Percentiles rank a stretch among this genome's conserved stretches.
phyloP scores from a whole-genome alignment of 2,113 vertebrate genomes.

The Scytalopus superciliaris region DNA sequence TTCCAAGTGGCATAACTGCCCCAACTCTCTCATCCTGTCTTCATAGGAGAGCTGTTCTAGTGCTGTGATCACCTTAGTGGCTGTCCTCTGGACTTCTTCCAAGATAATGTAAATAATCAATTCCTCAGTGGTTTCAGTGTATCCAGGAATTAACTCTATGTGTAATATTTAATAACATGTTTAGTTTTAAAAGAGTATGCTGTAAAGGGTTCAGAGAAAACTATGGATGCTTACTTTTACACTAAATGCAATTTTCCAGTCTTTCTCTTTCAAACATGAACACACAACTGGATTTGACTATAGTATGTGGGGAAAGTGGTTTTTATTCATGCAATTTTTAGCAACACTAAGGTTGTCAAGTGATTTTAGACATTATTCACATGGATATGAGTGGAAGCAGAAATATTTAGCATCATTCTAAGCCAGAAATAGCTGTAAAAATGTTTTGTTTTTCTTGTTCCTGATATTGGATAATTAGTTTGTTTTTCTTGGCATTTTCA shows the following conservation, averaged over 20 bases:
- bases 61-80: background rate
- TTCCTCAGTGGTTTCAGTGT: background rate
- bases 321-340: background rate
- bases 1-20: background rate
- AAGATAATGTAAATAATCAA: background rate
- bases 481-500: background rate
- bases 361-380: background rate
- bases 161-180: background rate
- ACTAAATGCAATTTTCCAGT: background rate
- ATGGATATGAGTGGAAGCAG: background rate
- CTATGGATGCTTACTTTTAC: background rate
- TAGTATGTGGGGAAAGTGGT: background rate
- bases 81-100: background rate
- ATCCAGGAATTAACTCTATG: background rate
- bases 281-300: background rate
- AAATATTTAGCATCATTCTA: background rate
- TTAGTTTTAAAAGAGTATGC: background rate
- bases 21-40: background rate
- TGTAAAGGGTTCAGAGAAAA: background rate
- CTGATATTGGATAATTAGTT: background rate
- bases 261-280: background rate
- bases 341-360: background rate
- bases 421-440: background rate
- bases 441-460: background rate
- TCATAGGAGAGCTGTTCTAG: background rate